Conservation (phyloP, 1,140 invertebrate genomes). For the Cotesia glomerata region DNA sequence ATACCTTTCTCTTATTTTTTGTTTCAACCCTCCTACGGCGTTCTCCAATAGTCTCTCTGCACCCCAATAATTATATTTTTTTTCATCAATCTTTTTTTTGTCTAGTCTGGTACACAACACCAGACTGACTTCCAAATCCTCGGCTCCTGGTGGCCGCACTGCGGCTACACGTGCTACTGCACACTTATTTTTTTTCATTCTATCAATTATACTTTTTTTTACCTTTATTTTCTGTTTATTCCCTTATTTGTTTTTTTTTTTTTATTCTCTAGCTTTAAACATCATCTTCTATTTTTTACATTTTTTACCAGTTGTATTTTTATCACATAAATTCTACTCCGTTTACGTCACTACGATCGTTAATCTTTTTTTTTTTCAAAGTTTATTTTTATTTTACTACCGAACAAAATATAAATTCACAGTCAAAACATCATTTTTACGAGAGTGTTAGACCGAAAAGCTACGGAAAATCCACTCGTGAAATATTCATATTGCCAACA, state of each 20-base stretch:
- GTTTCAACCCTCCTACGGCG: not conserved
- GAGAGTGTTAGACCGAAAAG: too few species aligned
- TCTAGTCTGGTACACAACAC: slow-evolving; percentile 26
- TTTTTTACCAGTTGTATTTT: not conserved
- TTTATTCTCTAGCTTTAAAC: not conserved
- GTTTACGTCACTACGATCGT: too few species aligned
- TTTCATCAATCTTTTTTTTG: slow-evolving; percentile 26
- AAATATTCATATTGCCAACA: too few species aligned
- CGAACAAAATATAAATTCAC: too few species aligned
- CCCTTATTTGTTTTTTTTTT: not conserved
- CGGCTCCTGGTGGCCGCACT: slow-evolving; percentile 45
- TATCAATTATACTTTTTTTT: slow-evolving; percentile 32
- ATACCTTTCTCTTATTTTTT: not conserved
- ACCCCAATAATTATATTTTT: slow-evolving; percentile 45
- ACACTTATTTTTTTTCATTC: slow-evolving; percentile 30
- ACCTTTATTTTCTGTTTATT: slow-evolving; percentile 9
- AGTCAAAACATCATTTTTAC: too few species aligned
- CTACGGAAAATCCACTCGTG: too few species aligned
- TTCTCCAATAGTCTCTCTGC: slow-evolving; percentile 32
- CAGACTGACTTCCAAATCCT: slow-evolving; percentile 25
- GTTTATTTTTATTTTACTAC: too few species aligned
- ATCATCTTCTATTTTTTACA: not conserved
- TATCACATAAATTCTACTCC: not conserved
- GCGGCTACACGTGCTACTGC: slow-evolving; percentile 46
- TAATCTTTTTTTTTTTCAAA: too few species aligned